Base-by-base conservation (phyloP, 2,113 vertebrate species). In the Varanus komodoensis region DNA sequence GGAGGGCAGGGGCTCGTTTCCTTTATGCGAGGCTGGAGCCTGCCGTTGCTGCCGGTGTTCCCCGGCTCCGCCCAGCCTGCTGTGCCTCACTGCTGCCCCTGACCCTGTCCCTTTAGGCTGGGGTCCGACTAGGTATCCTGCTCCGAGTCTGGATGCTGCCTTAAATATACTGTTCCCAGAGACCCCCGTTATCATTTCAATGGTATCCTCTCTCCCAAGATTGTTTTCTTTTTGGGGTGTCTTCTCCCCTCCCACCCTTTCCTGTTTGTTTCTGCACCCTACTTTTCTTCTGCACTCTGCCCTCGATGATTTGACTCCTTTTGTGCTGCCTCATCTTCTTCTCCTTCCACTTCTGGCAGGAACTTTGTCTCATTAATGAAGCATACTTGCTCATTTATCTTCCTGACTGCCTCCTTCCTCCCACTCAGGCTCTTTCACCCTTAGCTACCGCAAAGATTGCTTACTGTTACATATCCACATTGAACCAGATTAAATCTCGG, bases 401-500 rank as follows among this genome's bases (percentile, higher is more conserved):
- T 92, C 89, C 89, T 89, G 87, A 54, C 78, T 88, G 88, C 82
- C 91, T 89, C 80, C 93, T 87, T 67, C 87, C 92, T 89, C 74
- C 89, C 73, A 61, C 14, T 93, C n/a, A 64, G 68, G 29, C 17
- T 64, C 44, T 79, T 89, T 90, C 89, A 80, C 71, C 92, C 95
- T 89, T 91, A 93, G 91, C 82, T 95, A 50, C 89, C 89, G 57
- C 89, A 89, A 94, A 92, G 44, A 74, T 90, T 89, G 80, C 84
- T 93, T 91, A 84, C 34, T 79, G 73, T 89, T 91, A 91, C 85
- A 86, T 34, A 38, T 94, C 93, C 92, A 90, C 88, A 91, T 89
- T 89, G 9, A 93, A 94, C 91, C 93, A 82, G 95, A 95, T 95
- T 82, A 92, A 89, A 92, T 90, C 74, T 94, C 68, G 73, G 68